These are phyloP conservation scores for Orchesellides sinensis DNA, from an alignment of 2,888 invertebrate species.

Conservation along the genomic window DNA sequence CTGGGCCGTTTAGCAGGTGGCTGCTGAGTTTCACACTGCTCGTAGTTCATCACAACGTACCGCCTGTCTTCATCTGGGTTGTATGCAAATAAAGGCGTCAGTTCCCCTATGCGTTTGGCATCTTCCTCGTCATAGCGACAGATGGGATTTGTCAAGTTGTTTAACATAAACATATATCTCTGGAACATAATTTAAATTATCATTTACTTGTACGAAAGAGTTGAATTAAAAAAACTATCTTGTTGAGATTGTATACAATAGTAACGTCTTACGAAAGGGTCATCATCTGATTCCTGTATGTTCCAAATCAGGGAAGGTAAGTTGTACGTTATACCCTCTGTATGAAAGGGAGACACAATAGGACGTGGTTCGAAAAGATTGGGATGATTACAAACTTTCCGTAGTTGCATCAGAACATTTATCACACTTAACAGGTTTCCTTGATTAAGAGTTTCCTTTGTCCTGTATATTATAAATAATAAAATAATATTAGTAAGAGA, in stretches of 20 bases:
- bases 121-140: slow-evolving; percentile 18
- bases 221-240: too few species aligned
- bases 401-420: slow-evolving; percentile 96
- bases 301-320: slow-evolving; percentile 86
- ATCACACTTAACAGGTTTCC: slow-evolving; percentile 97
- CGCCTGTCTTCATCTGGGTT: slow-evolving; percentile 39
- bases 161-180: slow-evolving; percentile 17
- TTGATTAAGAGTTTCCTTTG: slow-evolving; percentile 92
- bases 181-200: background rate
- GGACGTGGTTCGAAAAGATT: slow-evolving; percentile 98
- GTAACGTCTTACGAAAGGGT: slow-evolving; percentile 80
- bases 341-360: slow-evolving; percentile 94
- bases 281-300: slow-evolving; percentile 85
- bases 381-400: slow-evolving; percentile 99
- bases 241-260: background rate
- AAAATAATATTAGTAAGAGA: too few species aligned
- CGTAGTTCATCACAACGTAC: slow-evolving; percentile 41
- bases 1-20: slow-evolving; percentile 61
- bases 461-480: too few species aligned
- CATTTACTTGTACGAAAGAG: background rate
- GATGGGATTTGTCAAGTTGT: slow-evolving; percentile 18
- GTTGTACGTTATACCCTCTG: slow-evolving; percentile 85
- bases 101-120: slow-evolving; percentile 6
- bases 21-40: slow-evolving; percentile 6
- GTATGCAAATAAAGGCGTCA: slow-evolving; percentile 42